These are phyloP conservation scores for Dryomyza anilis DNA, from an alignment of 2,888 invertebrate genomes.

Conservation along the genomic window DNA sequence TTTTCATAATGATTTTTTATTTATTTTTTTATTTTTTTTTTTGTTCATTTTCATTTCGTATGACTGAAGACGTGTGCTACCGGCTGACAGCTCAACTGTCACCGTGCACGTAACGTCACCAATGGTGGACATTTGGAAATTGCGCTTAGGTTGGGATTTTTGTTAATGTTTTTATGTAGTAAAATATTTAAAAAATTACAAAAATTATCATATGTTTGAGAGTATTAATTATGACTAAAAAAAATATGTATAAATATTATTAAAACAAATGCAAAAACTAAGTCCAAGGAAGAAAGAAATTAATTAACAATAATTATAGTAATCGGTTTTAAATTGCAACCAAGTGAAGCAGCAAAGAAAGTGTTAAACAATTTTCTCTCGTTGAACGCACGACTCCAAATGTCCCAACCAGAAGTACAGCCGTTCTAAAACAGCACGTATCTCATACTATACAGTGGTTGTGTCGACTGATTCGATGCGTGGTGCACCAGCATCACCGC, in stretches of 20 bases:
- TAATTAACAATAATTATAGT: slow-evolving; percentile 4
- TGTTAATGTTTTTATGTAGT: neutral
- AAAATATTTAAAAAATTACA: slow-evolving; percentile 6
- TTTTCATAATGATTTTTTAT: slow-evolving; percentile 34
- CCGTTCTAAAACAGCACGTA: slow-evolving; percentile 56
- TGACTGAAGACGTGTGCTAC: slow-evolving; percentile 16
- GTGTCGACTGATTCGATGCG: slow-evolving; percentile 60
- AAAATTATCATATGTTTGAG: neutral
- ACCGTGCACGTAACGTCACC: slow-evolving; percentile 13
- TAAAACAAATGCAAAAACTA: slow-evolving; percentile 18
- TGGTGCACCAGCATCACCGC: slow-evolving; percentile 39
- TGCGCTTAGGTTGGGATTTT: slow-evolving; percentile 24
- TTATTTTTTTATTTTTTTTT: slow-evolving; percentile 32
- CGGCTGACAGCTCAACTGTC: slow-evolving; percentile 23
- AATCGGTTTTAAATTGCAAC: slow-evolving; percentile 16
- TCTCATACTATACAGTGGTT: slow-evolving; percentile 61
- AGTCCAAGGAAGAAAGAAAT: slow-evolving; percentile 2
- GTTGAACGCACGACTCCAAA: slow-evolving; percentile 54
- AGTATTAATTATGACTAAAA: neutral
- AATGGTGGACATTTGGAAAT: slow-evolving; percentile 36
- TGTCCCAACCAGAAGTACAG: slow-evolving; percentile 57
- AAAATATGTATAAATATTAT: neutral
- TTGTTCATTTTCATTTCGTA: slow-evolving; percentile 35
- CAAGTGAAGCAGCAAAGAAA: slow-evolving; percentile 3
- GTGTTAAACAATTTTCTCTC: slow-evolving; percentile 49